These are phyloP conservation scores for Netelia fuscicornis DNA, from an alignment of 2,888 invertebrate species.

Conservation along the genomic window DNA sequence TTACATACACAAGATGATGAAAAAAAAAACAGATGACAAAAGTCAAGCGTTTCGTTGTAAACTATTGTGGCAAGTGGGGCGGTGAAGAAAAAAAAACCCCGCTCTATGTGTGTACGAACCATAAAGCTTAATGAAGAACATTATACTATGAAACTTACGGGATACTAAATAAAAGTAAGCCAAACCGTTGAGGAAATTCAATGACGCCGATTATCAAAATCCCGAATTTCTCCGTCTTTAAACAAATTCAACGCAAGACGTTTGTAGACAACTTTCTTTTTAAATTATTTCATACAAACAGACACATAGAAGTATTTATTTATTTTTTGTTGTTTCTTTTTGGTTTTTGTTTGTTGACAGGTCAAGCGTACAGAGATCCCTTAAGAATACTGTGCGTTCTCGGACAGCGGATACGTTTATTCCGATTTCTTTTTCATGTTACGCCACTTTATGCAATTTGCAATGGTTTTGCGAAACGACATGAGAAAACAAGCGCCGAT, in stretches of 20 bases:
- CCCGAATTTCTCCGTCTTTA: slow-evolving; percentile 17
- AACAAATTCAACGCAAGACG: not conserved
- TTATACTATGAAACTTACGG: slow-evolving; percentile 84
- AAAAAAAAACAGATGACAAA: slow-evolving; percentile 44
- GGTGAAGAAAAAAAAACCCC: slow-evolving; percentile 70
- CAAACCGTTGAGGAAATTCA: slow-evolving; percentile 80
- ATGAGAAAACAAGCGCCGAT: slow-evolving; percentile 88
- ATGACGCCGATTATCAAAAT: slow-evolving; percentile 9
- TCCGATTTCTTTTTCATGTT: slow-evolving; percentile 82
- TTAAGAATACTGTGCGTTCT: slow-evolving; percentile 2
- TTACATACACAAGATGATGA: slow-evolving; percentile 62
- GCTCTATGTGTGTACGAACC: slow-evolving; percentile 84
- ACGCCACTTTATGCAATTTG: slow-evolving; percentile 85
- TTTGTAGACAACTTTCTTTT: not conserved
- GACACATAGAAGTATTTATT: slow-evolving; percentile 15
- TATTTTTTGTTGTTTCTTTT: slow-evolving; percentile 41
- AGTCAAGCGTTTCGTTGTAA: slow-evolving; percentile 76
- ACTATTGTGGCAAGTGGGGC: slow-evolving; percentile 78
- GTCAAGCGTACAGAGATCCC: not conserved
- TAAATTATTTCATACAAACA: not conserved
- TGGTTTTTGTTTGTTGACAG: slow-evolving; percentile 38
- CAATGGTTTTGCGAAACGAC: slow-evolving; percentile 89
- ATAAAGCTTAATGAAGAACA: slow-evolving; percentile 84
- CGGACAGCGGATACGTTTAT: slow-evolving; percentile 42
- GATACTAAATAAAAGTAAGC: slow-evolving; percentile 85